Evolutionary conservation across 2,797 vertebrate species (phyloP).

Genomic region (Phrynocephalus vlangalii): DNA sequence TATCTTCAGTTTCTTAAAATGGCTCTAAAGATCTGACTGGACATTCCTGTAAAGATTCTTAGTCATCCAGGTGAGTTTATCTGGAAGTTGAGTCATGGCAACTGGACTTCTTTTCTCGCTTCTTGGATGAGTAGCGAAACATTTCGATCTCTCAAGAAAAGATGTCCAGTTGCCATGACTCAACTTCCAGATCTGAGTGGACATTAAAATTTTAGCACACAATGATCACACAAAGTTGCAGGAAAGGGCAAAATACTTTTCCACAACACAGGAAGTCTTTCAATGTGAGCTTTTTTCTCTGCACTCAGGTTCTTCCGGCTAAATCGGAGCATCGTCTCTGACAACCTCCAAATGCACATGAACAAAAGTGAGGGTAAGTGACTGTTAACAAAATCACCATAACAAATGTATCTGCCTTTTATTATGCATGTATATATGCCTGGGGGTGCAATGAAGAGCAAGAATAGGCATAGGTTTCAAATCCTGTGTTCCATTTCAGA

Average conservation of each 20-base stretch:
- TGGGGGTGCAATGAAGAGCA: neutral
- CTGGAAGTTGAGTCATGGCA: no score
- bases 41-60: neutral
- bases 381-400: neutral
- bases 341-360: no score
- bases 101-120: no score
- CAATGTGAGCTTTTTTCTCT: neutral
- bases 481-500: neutral
- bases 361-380: neutral
- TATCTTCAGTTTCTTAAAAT: neutral
- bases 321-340: neutral
- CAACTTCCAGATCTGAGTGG: neutral
- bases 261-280: neutral
- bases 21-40: neutral
- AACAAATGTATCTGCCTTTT: neutral
- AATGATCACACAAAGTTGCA: neutral
- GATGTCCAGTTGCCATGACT: no score
- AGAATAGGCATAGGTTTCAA: neutral
- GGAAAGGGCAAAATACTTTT: neutral
- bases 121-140: no score
- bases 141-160: no score
- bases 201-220: neutral
- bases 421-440: neutral
- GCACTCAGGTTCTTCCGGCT: neutral
- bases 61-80: no score